A percentile compares a stretch with the other conserved stretches of the same genome.
Evolutionary conservation across 1,140 invertebrate genomes (phyloP).

Genomic region (Akabosia matsudoensis): DNA sequence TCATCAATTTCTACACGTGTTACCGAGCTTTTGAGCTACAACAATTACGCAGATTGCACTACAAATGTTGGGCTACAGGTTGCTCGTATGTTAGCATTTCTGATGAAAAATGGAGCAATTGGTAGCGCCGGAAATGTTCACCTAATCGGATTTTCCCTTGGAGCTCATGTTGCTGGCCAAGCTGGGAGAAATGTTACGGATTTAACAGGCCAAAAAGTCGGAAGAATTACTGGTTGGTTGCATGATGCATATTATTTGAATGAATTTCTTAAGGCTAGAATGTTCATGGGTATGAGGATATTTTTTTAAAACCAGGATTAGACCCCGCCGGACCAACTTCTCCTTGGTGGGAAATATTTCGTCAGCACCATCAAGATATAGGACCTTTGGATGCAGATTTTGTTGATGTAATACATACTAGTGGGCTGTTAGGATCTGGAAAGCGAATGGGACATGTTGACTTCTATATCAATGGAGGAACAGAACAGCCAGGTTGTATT

Average conservation of each 20-base stretch:
- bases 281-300: not conserved
- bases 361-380: not conserved
- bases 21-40: not conserved
- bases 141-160: slow-evolving; percentile 38
- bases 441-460: slow-evolving; percentile 14
- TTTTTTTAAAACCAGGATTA: slow-evolving; percentile 4
- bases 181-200: slow-evolving; percentile 26
- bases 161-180: slow-evolving; percentile 38
- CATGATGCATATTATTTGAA: too few species aligned
- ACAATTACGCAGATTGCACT: slow-evolving; percentile 9
- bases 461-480: slow-evolving; percentile 26
- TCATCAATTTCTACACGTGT: not conserved
- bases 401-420: slow-evolving; percentile 25
- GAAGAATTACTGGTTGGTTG: slow-evolving; percentile 31
- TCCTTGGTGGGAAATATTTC: not conserved
- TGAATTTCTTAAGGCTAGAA: too few species aligned
- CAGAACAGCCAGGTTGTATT: slow-evolving; percentile 15
- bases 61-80: not conserved
- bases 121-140: slow-evolving; percentile 29
- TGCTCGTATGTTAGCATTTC: not conserved
- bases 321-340: not conserved
- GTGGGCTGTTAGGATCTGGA: not conserved
- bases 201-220: slow-evolving; percentile 20
- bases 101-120: not conserved
- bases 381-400: slow-evolving; percentile 19